phyloP scores from a whole-genome alignment of 92 coral and sea anemone species.

The Paragorgia papillata region DNA sequence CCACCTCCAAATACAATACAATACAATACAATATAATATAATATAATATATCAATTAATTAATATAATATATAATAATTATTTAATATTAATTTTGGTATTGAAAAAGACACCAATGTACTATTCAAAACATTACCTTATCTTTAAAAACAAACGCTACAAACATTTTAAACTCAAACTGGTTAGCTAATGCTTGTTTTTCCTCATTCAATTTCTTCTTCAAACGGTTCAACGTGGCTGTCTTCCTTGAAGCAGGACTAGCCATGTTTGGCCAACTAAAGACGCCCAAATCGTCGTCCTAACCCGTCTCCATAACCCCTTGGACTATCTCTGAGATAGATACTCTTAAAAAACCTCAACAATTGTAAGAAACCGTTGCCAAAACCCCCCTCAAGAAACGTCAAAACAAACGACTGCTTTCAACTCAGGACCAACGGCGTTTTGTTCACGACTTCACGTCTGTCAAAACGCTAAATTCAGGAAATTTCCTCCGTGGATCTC shows the following conservation, averaged over 20 bases:
- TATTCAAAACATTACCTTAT: too few species aligned
- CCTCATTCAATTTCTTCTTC: conserved; percentile 76
- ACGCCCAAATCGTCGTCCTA: neutral
- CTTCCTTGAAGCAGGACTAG: conserved; percentile 81
- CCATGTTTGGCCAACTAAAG: conserved; percentile 36
- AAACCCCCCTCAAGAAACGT: neutral
- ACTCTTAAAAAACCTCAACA: neutral
- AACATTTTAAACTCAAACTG: conserved; percentile 91
- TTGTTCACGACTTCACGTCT: neutral
- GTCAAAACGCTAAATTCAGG: neutral
- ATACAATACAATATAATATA: too few species aligned
- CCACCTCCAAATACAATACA: too few species aligned
- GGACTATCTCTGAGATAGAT: neutral
- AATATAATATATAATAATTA: too few species aligned
- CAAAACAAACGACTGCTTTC: neutral
- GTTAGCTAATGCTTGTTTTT: conserved; percentile 84
- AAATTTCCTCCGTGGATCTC: neutral
- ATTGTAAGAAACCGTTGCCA: neutral
- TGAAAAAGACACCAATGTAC: neutral
- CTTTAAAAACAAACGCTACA: conserved; percentile 86
- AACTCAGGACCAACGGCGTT: neutral
- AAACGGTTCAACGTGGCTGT: conserved; percentile 67
- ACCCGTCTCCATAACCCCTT: conserved; percentile 5
- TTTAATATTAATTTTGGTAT: neutral
- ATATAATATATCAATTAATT: too few species aligned